These are phyloP conservation scores for Xanthorhoe designata DNA, from an alignment of 2,888 invertebrate species.

Conservation along the genomic window DNA sequence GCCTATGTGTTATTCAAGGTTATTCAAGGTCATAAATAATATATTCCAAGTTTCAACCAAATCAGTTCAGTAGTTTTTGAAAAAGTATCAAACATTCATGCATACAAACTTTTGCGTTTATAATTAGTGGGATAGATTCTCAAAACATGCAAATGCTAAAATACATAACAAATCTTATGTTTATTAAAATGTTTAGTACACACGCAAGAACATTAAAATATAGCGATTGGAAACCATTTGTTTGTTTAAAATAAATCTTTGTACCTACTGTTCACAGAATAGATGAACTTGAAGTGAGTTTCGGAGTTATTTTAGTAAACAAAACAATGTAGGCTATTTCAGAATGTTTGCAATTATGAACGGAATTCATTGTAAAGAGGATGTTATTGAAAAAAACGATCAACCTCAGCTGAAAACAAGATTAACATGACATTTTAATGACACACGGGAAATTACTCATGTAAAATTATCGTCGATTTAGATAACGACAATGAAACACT, in stretches of 20 bases:
- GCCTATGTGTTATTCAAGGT: no score
- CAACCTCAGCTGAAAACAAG: neutral
- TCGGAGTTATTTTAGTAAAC: constrained; percentile 15
- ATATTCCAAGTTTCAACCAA: no score
- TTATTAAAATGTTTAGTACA: no score
- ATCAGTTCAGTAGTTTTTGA: no score
- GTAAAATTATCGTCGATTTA: no score
- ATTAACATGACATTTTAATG: neutral
- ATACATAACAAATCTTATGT: neutral
- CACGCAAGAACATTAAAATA: neutral
- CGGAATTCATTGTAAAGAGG: neutral
- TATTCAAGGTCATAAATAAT: no score
- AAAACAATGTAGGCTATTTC: constrained; percentile 15
- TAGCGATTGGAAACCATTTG: neutral
- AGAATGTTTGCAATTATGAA: neutral
- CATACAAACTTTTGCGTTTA: no score
- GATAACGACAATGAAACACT: no score
- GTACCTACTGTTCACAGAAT: constrained; percentile 8
- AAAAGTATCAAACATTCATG: no score
- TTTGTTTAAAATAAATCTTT: neutral
- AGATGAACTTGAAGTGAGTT: constrained; percentile 24
- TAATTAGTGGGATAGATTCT: no score
- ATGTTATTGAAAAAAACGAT: neutral
- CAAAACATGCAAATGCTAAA: neutral
- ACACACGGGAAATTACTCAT: no score